Evolutionary conservation across 1,140 invertebrate species (phyloP).

Genomic region (Cheumatopsyche charites): DNA sequence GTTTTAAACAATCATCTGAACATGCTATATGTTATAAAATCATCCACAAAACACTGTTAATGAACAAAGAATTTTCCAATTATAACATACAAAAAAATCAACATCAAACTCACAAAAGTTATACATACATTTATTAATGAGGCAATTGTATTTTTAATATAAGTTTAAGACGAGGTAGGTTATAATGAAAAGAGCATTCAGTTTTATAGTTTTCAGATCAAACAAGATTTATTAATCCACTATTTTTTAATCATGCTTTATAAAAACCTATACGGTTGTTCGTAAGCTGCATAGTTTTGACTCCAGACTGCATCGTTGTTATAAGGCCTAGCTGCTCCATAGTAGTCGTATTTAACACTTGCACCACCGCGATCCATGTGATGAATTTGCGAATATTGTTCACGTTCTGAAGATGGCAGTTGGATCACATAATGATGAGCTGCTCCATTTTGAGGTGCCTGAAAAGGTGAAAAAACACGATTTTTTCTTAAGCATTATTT

Average conservation of each 20-base stretch:
- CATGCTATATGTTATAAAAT: too few species aligned
- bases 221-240: neutral
- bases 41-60: too few species aligned
- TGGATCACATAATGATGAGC: slow-evolving; percentile 42
- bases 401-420: slow-evolving; percentile 5
- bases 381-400: slow-evolving; percentile 30
- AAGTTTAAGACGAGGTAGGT: neutral
- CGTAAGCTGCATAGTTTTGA: slow-evolving; percentile 42
- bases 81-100: too few species aligned
- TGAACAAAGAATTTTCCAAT: too few species aligned
- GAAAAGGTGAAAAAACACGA: neutral
- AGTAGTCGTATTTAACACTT: slow-evolving; percentile 33
- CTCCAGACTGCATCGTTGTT: slow-evolving; percentile 21
- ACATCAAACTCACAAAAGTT: too few species aligned
- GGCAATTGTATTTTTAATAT: too few species aligned
- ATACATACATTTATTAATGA: too few species aligned
- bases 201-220: neutral
- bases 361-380: neutral
- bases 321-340: slow-evolving; percentile 42
- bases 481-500: neutral
- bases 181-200: neutral
- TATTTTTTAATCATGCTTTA: slow-evolving; percentile 19
- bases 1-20: too few species aligned
- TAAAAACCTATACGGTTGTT: slow-evolving; percentile 37
- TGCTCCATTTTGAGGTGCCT: slow-evolving; percentile 11